phyloP scores from a whole-genome alignment of 2,113 vertebrate species.

The Cyprinodon brontotheroides region DNA sequence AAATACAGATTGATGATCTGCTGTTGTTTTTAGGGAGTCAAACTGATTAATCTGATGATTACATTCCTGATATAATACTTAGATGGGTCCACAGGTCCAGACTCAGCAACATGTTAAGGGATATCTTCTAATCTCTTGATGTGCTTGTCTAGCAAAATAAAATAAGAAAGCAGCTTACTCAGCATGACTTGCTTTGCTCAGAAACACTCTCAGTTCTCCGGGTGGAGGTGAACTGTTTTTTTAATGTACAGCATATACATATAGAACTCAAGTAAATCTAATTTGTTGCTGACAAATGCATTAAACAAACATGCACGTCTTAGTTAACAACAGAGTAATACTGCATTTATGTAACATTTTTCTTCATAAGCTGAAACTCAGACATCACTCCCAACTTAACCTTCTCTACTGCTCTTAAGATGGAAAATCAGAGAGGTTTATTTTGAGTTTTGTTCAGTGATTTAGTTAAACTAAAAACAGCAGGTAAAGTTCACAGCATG shows the following conservation, averaged over 20 bases:
- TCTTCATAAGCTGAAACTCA: too few relatives aligned
- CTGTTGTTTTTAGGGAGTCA: neutral
- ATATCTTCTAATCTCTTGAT: constrained; percentile 23
- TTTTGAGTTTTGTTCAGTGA: too few relatives aligned
- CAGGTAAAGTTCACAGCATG: too few relatives aligned
- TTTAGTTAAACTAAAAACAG: too few relatives aligned
- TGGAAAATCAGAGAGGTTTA: too few relatives aligned
- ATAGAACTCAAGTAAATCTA: too few relatives aligned
- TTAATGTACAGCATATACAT: neutral
- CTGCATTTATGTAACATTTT: too few relatives aligned
- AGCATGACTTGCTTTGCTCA: neutral
- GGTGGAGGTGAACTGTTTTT: neutral
- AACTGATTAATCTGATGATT: neutral
- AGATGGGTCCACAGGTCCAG: neutral
- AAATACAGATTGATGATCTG: neutral
- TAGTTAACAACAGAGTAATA: too few relatives aligned
- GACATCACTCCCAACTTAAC: too few relatives aligned
- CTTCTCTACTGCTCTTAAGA: too few relatives aligned
- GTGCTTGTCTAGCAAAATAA: constrained; percentile 1
- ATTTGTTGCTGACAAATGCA: too few relatives aligned
- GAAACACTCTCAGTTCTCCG: neutral
- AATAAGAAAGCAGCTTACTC: constrained; percentile 15
- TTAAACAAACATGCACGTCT: too few relatives aligned
- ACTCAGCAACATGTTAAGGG: constrained; percentile 15
- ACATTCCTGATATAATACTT: neutral